Base-by-base conservation (phyloP, 92 coral and sea anemone genomes). In the Epizoanthus rinbou region DNA sequence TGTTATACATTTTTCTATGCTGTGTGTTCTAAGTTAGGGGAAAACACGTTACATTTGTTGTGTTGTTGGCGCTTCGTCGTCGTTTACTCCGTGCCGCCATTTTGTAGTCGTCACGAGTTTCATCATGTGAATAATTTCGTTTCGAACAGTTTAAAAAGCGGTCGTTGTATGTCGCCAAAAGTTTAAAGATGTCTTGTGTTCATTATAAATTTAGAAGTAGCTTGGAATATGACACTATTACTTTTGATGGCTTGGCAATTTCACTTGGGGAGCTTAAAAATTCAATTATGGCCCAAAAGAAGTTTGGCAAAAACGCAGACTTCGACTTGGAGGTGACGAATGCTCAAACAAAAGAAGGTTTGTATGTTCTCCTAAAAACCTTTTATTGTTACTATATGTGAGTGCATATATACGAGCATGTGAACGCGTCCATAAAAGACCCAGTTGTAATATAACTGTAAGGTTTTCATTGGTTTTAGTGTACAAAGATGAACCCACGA, bases 321-420 rank as follows among this genome's bases (percentile, higher is more conserved):
- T 97, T 94, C 86, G 98, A 92, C 87, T 81, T 97, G 94, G 98
- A 97, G 84, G 90, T 97, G 13, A 97, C 97, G 19, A 97, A 97
- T 83, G 99, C 99, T 22, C 99, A 97, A 76, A 94, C 98, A 21
- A 97, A 92, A 59, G 97, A 97, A 92, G 97, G 99, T 97, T 81
- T 54, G 90, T 69, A 57, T 21, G 65, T 1, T 13, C 22, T 53
- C 15, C 21, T 1, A 58, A 45, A 33, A 64, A n/a, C n/a, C 22
- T 14, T 17, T 31, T 57, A 0, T 64, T n/a, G 21, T 24, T 37
- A 24, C 71, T 68, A 18, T 67, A 23, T 47, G 47, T 31, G 16
- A 39, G 41, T 14, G 43, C 47, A 21, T 19, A 37, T 80, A 8
- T 65, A 21, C 8, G 31, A 43, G 33, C 22, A 39, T 52, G 43